A percentile compares a stretch with the other conserved stretches of the same genome.
Evolutionary conservation across 2,888 invertebrate species (phyloP).

Genomic region (Tridacna gigas): DNA sequence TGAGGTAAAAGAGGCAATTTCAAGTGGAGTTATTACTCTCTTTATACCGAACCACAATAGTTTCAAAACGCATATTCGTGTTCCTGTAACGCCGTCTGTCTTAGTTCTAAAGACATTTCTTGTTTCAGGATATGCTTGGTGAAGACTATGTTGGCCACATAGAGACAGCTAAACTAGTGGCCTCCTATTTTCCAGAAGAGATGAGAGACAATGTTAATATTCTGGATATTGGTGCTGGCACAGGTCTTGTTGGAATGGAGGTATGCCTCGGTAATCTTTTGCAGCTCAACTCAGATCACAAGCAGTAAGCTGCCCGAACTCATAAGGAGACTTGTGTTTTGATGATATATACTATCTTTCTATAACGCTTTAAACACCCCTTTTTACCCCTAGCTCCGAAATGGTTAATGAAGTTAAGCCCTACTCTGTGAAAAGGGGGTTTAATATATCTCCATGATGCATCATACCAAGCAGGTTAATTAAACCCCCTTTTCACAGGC

Average conservation of each 20-base stretch:
- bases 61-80: no score
- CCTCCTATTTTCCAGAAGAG: background rate
- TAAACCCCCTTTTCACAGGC: no score
- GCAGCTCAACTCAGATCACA: background rate
- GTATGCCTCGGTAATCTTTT: background rate
- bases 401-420: no score
- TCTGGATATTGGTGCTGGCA: background rate
- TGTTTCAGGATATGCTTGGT: background rate
- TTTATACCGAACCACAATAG: no score
- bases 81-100: background rate
- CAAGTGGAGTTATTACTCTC: no score
- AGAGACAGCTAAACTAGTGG: background rate
- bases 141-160: conserved; percentile 2
- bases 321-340: background rate
- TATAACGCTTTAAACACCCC: background rate
- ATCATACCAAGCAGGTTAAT: no score
- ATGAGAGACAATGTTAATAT: background rate
- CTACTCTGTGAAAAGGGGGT: no score
- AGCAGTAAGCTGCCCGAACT: background rate
- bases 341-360: background rate
- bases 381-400: background rate
- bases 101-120: background rate
- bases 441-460: no score
- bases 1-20: no score
- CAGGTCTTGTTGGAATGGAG: background rate